Evolutionary conservation across 1,140 invertebrate species (phyloP).

Genomic region (Triops longicaudatus): DNA sequence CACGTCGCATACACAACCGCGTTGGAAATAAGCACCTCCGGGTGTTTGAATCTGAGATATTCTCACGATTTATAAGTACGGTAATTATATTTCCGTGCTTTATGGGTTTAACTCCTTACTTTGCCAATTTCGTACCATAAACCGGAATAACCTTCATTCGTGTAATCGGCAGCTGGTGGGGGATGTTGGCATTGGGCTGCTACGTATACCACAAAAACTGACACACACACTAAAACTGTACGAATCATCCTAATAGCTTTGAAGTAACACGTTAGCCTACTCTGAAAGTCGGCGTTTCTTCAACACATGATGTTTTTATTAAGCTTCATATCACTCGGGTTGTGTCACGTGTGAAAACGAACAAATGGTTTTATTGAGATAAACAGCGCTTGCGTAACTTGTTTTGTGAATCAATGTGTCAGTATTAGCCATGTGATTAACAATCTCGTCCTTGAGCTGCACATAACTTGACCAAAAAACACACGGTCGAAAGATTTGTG

Average conservation of each 20-base stretch:
- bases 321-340: background rate
- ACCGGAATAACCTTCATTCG: constrained; percentile 19
- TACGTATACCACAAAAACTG: background rate
- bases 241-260: background rate
- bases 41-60: constrained; percentile 36
- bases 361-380: background rate
- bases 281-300: background rate
- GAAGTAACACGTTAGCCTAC: background rate
- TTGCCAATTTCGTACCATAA: constrained; percentile 26
- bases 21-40: constrained; percentile 37
- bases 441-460: background rate
- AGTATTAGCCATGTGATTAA: background rate
- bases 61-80: background rate
- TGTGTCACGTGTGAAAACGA: background rate
- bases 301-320: background rate
- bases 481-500: too few species aligned
- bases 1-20: constrained; percentile 37
- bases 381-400: background rate
- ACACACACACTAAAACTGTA: background rate
- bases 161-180: constrained; percentile 17
- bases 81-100: background rate
- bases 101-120: constrained; percentile 10
- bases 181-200: constrained; percentile 19
- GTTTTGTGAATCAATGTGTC: background rate
- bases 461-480: too few species aligned